Conservation (phyloP, 2,113 vertebrate species). For the Ceyx melanurus region DNA sequence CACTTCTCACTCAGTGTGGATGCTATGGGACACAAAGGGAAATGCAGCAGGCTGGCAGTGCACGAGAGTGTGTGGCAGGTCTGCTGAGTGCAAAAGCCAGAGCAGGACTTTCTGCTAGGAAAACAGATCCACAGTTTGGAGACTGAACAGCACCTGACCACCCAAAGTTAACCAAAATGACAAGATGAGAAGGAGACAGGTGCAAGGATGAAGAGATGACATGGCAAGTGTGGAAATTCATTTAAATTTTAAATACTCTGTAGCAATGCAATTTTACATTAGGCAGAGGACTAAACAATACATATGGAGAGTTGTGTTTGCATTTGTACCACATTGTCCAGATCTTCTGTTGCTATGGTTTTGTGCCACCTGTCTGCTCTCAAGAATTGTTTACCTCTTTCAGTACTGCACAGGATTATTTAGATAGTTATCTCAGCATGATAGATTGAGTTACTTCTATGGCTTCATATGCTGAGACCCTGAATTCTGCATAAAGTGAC, state of each 20-base stretch:
- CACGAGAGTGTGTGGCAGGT: not conserved
- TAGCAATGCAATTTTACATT: constrained; percentile 16
- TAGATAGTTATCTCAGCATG: constrained; percentile 50
- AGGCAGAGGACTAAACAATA: constrained; percentile 44
- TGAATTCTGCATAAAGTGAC: constrained; percentile 8
- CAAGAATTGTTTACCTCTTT: constrained; percentile 60
- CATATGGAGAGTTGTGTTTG: constrained; percentile 45
- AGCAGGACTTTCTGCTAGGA: not conserved
- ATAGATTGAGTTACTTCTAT: constrained; percentile 53
- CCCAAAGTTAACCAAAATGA: not conserved
- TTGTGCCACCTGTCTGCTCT: constrained; percentile 60
- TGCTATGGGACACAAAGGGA: not conserved
- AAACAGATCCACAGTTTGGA: not conserved
- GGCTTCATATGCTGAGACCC: not conserved
- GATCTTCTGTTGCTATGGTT: constrained; percentile 68
- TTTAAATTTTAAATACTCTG: constrained; percentile 20
- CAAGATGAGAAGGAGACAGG: not conserved
- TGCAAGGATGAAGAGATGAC: not conserved
- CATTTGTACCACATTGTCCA: constrained; percentile 36
- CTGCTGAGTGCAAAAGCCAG: not conserved
- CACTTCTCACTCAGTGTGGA: not conserved
- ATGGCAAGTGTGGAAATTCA: not conserved
- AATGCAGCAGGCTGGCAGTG: not conserved
- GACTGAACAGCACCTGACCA: not conserved
- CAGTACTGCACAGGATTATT: not conserved